These are phyloP conservation scores for Aphodius granarius DNA, from an alignment of 2,888 invertebrate genomes.

Conservation along the genomic window DNA sequence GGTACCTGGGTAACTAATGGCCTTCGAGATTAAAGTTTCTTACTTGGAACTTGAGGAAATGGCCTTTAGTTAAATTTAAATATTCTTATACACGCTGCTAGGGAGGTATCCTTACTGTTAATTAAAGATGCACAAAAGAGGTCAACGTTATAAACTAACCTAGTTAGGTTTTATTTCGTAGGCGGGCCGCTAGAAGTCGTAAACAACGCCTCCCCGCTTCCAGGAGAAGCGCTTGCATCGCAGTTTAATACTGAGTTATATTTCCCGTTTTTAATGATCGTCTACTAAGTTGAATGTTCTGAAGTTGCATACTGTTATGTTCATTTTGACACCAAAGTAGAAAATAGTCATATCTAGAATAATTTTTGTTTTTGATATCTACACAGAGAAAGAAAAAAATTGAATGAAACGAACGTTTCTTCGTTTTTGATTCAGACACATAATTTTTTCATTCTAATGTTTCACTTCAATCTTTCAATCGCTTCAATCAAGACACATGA, in stretches of 20 bases:
- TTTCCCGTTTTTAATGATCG: neutral
- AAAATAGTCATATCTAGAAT: too few relatives aligned
- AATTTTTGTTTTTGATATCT: too few relatives aligned
- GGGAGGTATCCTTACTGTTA: conserved; percentile 21
- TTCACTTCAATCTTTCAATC: too few relatives aligned
- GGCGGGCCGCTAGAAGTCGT: neutral
- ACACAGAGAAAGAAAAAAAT: too few relatives aligned
- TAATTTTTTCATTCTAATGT: too few relatives aligned
- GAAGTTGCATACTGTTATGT: too few relatives aligned
- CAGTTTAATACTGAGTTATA: neutral
- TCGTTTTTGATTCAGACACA: too few relatives aligned
- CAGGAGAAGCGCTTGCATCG: neutral
- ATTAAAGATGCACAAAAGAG: conserved; percentile 26
- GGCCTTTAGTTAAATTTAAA: conserved; percentile 23
- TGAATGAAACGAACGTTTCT: too few relatives aligned
- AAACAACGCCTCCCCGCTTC: neutral
- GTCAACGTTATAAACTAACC: conserved; percentile 13
- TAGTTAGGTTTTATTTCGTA: conserved; percentile 1
- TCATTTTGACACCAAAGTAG: too few relatives aligned
- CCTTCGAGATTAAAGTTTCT: conserved; percentile 24
- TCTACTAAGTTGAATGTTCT: too few relatives aligned
- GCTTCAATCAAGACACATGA: neutral
- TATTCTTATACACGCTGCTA: conserved; percentile 23
- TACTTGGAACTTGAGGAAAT: conserved; percentile 29
- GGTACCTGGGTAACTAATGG: conserved; percentile 21